These are phyloP conservation scores for Trichomycterus rosablanca DNA, from an alignment of 2,113 vertebrate genomes.

Conservation along the genomic window DNA sequence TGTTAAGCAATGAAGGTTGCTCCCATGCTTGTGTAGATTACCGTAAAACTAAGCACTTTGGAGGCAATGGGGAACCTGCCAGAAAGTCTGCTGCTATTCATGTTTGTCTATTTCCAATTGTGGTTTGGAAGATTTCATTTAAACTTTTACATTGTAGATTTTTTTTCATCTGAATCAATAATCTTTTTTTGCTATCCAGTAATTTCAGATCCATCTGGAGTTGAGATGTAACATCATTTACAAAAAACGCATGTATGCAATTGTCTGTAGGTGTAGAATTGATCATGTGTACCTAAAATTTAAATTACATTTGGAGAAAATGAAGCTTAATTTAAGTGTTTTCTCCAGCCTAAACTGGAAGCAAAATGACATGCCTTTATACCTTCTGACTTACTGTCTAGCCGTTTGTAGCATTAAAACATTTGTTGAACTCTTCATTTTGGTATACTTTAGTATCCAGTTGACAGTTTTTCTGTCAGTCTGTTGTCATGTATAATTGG, in stretches of 20 bases:
- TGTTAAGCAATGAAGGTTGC: slow-evolving; percentile 73
- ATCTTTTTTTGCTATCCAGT: slow-evolving; percentile 7
- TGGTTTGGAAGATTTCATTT: slow-evolving; percentile 51
- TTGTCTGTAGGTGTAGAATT: background rate
- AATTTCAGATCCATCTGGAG: no score
- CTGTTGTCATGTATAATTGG: no score
- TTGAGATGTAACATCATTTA: no score
- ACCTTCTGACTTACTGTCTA: no score
- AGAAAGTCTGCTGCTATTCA: slow-evolving; percentile 85
- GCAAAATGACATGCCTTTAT: background rate
- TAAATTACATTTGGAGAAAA: background rate
- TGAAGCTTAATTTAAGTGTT: background rate
- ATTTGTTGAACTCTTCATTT: slow-evolving; percentile 72
- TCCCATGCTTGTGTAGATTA: slow-evolving; percentile 69
- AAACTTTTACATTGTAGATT: no score
- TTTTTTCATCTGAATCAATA: slow-evolving; percentile 42
- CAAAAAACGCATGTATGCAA: no score
- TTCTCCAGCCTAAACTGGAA: slow-evolving; percentile 4
- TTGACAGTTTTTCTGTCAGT: slow-evolving; percentile 12
- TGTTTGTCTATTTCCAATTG: slow-evolving; percentile 60
- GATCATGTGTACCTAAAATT: slow-evolving; percentile 14
- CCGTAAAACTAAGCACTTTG: slow-evolving; percentile 94
- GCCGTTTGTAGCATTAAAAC: slow-evolving; percentile 89
- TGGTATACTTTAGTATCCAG: no score
- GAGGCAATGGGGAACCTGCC: slow-evolving; percentile 79